A percentile compares a stretch with the other conserved stretches of the same genome.
phyloP scores from a whole-genome alignment of 1,140 invertebrate species.

The Glossosoma conforme region DNA sequence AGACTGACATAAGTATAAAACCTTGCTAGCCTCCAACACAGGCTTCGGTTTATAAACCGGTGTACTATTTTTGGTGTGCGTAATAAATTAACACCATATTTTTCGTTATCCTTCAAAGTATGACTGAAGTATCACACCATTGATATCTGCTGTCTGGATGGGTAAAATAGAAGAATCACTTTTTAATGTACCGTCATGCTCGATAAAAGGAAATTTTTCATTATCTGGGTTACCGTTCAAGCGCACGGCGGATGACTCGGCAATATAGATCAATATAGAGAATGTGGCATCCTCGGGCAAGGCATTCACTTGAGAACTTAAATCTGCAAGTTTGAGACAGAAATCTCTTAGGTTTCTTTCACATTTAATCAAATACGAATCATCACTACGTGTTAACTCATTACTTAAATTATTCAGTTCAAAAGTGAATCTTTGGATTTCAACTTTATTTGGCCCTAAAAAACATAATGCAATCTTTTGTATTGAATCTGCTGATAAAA shows the following conservation, averaged over 20 bases:
- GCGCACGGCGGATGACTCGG: conserved; percentile 49
- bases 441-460: conserved; percentile 34
- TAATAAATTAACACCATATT: too few relatives aligned
- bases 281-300: conserved; percentile 52
- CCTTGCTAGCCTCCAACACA: too few relatives aligned
- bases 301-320: conserved; percentile 43
- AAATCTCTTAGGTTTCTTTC: conserved; percentile 56
- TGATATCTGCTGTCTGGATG: conserved; percentile 5
- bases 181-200: conserved; percentile 29
- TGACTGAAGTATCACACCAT: conserved; percentile 7
- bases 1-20: too few relatives aligned
- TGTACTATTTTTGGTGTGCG: too few relatives aligned
- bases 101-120: conserved; percentile 7
- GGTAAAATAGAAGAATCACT: conserved; percentile 10
- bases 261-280: conserved; percentile 51
- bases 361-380: conserved; percentile 55
- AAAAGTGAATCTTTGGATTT: conserved; percentile 54
- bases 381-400: conserved; percentile 35
- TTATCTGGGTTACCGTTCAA: conserved; percentile 47
- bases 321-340: conserved; percentile 51
- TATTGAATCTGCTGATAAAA: conserved; percentile 44
- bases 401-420: conserved; percentile 40
- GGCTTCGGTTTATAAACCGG: too few relatives aligned
- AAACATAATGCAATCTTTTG: conserved; percentile 47
- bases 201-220: conserved; percentile 53